Base-by-base conservation (phyloP, 2,113 vertebrate species). In the Limanda limanda region DNA sequence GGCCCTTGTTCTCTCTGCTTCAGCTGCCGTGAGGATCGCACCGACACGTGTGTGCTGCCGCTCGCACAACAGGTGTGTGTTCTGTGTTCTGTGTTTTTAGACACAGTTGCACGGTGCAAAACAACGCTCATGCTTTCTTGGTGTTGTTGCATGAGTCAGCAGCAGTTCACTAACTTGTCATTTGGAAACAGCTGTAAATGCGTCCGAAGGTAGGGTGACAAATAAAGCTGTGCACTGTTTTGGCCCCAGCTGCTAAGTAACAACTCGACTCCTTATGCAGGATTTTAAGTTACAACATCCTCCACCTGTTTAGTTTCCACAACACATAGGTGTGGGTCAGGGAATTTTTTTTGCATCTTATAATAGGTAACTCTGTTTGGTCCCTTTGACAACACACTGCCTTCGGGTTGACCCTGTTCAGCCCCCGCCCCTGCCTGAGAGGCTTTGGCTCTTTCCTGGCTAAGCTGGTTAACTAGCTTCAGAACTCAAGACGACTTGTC, bases 11-110 rank as follows among this genome's bases (percentile, higher is more conserved):
- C 71, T 64, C 10, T 1, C 13, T 55, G 40, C 18, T 74, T 71
- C 89, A 92, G 91, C 92, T 91, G 91, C 86, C 79, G 51, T 3
- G 1, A 24, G 62, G 80, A 80, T 58, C 71, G 56, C 20, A 62
- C 23, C 40, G 63, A 68, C 81, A 83, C 71, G 74, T 71, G 74
- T 75, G 68, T 14, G 40, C 63, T 54, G 74, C 68, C 58, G 75
- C 71, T 51, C 71, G n/a, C 76, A 23, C 70, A 62, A 82, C 92
- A 92, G 92, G 85, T 89, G 89, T 56, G n/a, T 24, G 54, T 21
- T 56, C 9, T 24, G 54, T 21, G 54, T 55, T 52, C 7, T 52
- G 45, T 47, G 45, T 48, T 48, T 48, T 48, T 18, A 4, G 51
- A 56, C 8, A 11, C 40, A 2, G 7, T 7, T 35, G 10, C 25